Conservation (phyloP, 2,797 vertebrate genomes). For the Synanceia verrucosa region DNA sequence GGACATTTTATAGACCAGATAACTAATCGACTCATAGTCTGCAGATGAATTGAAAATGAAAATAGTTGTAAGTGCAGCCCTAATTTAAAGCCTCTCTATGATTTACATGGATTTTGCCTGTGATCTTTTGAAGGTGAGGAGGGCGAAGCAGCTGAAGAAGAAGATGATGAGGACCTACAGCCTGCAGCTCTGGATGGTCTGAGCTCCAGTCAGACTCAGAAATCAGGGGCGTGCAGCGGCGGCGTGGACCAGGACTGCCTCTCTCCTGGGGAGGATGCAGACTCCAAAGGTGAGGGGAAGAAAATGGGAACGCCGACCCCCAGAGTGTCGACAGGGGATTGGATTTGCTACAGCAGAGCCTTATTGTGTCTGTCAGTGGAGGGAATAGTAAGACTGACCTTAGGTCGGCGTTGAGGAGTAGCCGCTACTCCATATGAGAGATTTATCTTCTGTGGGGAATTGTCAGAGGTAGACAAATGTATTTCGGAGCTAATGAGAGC, state of each 20-base stretch:
- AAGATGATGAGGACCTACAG: constrained; percentile 71
- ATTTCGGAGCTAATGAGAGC: constrained; percentile 45
- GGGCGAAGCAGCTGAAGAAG: constrained; percentile 69
- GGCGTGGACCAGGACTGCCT: constrained; percentile 64
- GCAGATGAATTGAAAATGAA: too few relatives aligned
- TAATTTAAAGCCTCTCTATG: constrained; percentile 7
- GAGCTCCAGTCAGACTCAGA: constrained; percentile 70
- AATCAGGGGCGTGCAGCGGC: constrained; percentile 71
- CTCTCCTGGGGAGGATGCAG: constrained; percentile 69
- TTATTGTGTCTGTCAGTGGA: constrained; percentile 45
- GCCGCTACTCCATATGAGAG: constrained; percentile 10
- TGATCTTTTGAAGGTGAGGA: constrained; percentile 67
- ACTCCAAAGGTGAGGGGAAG: constrained; percentile 72
- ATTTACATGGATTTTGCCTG: background rate
- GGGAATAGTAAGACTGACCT: constrained; percentile 27
- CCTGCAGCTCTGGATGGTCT: constrained; percentile 80
- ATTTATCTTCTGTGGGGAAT: constrained; percentile 21
- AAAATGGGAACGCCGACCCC: constrained; percentile 12
- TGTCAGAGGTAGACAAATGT: constrained; percentile 46
- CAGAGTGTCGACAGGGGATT: constrained; percentile 40
- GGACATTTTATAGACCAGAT: too few relatives aligned
- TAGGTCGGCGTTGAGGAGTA: constrained; percentile 24
- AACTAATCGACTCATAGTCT: too few relatives aligned
- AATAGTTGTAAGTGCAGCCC: accelerated
- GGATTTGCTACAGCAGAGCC: constrained; percentile 42